A percentile compares a stretch with the other conserved stretches of the same genome.
phyloP scores from a whole-genome alignment of 2,797 vertebrate genomes.

The Yasuhikotakia modesta region DNA sequence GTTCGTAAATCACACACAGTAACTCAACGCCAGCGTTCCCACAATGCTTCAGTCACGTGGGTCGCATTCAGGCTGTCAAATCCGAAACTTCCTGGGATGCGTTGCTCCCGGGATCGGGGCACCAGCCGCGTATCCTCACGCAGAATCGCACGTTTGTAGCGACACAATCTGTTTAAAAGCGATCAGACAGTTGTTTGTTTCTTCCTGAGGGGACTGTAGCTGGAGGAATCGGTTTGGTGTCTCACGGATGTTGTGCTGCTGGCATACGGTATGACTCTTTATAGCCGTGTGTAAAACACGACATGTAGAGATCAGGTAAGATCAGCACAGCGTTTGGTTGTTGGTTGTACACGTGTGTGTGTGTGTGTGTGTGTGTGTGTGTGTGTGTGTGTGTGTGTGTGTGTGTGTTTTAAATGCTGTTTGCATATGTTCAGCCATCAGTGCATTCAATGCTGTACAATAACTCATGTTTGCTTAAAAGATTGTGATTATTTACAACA shows the following conservation, averaged over 20 bases:
- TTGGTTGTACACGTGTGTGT: too few relatives aligned
- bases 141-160: not conserved
- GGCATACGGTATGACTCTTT: not conserved
- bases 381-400: not conserved
- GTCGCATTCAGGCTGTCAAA: constrained; percentile 42
- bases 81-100: constrained; percentile 52
- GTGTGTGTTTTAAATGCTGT: not conserved
- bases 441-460: not conserved
- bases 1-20: not conserved
- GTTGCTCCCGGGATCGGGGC: not conserved
- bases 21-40: constrained; percentile 31
- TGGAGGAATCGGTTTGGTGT: constrained; percentile 19
- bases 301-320: constrained; percentile 57
- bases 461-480: not conserved
- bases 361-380: not conserved
- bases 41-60: constrained; percentile 55
- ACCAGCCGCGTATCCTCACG: constrained; percentile 13
- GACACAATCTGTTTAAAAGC: not conserved
- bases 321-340: not conserved
- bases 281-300: constrained; percentile 16
- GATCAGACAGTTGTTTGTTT: not conserved
- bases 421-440: not conserved
- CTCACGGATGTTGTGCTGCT: constrained; percentile 52
- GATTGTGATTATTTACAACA: too few relatives aligned
- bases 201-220: not conserved